Conservation (phyloP, 2,888 invertebrate genomes). For the Charanyca ferruginea region DNA sequence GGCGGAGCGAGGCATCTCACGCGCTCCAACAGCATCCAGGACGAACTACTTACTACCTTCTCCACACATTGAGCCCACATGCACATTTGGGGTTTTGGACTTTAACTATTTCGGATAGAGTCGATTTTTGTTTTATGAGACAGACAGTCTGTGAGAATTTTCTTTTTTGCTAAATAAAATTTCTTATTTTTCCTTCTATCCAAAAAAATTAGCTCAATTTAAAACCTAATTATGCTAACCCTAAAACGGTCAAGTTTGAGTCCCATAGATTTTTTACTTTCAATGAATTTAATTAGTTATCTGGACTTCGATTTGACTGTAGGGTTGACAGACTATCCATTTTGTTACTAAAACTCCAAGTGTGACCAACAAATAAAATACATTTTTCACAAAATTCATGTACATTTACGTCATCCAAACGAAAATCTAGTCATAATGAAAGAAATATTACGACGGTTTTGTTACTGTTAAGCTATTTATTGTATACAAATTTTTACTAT, state of each 20-base stretch:
- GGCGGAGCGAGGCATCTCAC: constrained; percentile 92
- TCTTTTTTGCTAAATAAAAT: constrained; percentile 3
- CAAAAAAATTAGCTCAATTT: constrained; percentile 33
- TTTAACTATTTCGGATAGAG: constrained; percentile 7
- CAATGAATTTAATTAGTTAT: constrained; percentile 47
- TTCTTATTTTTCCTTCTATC: neutral
- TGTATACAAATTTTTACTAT: constrained; percentile 86
- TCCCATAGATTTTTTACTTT: constrained; percentile 62
- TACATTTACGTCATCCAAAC: constrained; percentile 67
- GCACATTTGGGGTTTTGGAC: constrained; percentile 17
- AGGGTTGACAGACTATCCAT: constrained; percentile 4
- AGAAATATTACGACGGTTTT: constrained; percentile 76
- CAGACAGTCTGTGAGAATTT: constrained; percentile 4
- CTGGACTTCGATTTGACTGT: constrained; percentile 54
- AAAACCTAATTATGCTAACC: constrained; percentile 15
- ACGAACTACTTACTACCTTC: constrained; percentile 93
- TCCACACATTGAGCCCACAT: constrained; percentile 71
- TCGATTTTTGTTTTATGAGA: neutral
- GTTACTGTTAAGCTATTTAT: constrained; percentile 85
- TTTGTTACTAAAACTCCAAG: constrained; percentile 48
- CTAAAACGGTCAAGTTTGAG: constrained; percentile 40
- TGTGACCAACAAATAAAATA: constrained; percentile 40
- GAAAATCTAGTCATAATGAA: constrained; percentile 84
- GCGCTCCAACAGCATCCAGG: constrained; percentile 96
- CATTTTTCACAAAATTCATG: constrained; percentile 56